Base-by-base conservation (phyloP, 2,797 vertebrate species). In the Pantherophis vulpinus region DNA sequence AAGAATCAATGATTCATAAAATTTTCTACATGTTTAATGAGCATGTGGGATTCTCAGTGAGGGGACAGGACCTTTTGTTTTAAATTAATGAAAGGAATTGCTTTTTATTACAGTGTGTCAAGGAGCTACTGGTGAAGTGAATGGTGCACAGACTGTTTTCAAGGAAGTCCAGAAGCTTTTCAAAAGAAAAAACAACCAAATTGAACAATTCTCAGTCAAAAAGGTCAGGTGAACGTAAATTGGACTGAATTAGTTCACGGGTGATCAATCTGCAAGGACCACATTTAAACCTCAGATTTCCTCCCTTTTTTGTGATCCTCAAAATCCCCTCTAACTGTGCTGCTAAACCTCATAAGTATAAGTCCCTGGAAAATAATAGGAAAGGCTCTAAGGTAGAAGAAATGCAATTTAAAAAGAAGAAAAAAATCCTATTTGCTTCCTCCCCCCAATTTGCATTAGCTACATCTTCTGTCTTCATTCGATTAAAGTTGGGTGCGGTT, bases 101-200 rank as follows among this genome's bases (percentile, higher is more conserved):
- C 91, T 10, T 56, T 94, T 93, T 96, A 59, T 97, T 97, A 42
- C 93, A 99, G 99, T 98, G 61, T 99, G 99, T 97, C 99, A 99
- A 88, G 99, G 99, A 96, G 99, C 99, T 91, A 98, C 98, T 0
- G 99, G 99, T 79, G 99, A 99, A 87, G 97, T 99, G 94, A 98
- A 94, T 3, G 98, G 98, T 54, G 99, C 99, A 1, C 96, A 98
- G 54, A 94, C 95, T 0, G 98, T 99, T 89, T 99, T 99, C 94
- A 99, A 98, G 95, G 99, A 99, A 9, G 99, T 99, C 83, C 98
- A 99, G 95, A 99, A 97, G 95, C 98, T 99, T 92, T 99, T 99
- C 97, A 99, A 99, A 96, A 98, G 99, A 96, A 99, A 99, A 97
- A 99, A 99, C 96, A 99, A 99, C 97, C 99, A 99, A 97, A 99